phyloP scores from a whole-genome alignment of 2,888 invertebrate genomes.

The Dilophus febrilis region DNA sequence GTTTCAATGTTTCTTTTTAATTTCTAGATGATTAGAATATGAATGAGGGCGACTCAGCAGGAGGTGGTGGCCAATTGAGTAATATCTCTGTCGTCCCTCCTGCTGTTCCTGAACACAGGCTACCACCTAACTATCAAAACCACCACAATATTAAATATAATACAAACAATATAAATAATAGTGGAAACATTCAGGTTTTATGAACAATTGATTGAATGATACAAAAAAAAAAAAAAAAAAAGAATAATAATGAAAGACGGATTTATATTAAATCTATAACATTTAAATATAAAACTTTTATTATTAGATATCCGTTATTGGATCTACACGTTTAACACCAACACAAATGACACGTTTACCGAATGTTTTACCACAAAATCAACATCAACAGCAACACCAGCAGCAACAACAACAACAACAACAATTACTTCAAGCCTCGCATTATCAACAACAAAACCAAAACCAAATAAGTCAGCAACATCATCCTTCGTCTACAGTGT shows the following conservation, averaged over 20 bases:
- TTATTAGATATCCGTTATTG: slow-evolving; percentile 2
- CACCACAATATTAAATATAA: too few relatives aligned
- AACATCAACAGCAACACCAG: slow-evolving; percentile 11
- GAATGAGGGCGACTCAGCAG: slow-evolving; percentile 34
- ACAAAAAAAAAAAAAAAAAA: not conserved
- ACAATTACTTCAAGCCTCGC: not conserved
- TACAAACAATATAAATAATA: slow-evolving; percentile 8
- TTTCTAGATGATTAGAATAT: slow-evolving; percentile 31
- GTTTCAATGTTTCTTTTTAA: too few relatives aligned
- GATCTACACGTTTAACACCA: not conserved
- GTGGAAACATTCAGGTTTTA: slow-evolving; percentile 4
- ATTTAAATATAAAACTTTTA: not conserved
- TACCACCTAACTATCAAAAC: too few relatives aligned
- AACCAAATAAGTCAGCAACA: slow-evolving; percentile 9
- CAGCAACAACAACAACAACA: not conserved
- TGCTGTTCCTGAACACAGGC: slow-evolving; percentile 32
- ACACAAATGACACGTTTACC: slow-evolving; percentile 1
- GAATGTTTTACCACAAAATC: slow-evolving; percentile 11
- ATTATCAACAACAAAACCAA: slow-evolving; percentile 2
- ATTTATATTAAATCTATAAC: not conserved
- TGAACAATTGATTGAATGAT: not conserved
- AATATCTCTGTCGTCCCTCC: slow-evolving; percentile 31
- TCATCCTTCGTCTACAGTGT: not conserved
- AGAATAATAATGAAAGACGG: not conserved
- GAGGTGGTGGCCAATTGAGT: slow-evolving; percentile 33